A percentile compares a stretch with the other conserved stretches of the same genome.
phyloP scores from a whole-genome alignment of 2,888 invertebrate species.

The Mimachlamys varia region DNA sequence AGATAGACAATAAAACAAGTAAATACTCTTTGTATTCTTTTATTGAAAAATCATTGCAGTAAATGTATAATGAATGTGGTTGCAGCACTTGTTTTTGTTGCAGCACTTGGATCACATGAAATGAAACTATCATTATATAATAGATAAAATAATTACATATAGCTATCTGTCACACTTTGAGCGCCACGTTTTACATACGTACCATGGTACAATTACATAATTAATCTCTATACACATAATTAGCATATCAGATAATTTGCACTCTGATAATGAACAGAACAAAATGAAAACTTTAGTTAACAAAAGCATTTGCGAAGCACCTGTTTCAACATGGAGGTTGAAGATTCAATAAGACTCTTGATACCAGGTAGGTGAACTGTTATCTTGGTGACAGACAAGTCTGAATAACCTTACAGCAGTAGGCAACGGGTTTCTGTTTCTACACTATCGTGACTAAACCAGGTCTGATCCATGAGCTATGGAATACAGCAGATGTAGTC shows the following conservation, averaged over 20 bases:
- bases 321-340: background rate
- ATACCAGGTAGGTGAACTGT: background rate
- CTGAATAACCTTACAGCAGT: no score
- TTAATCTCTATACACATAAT: background rate
- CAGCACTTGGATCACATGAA: slow-evolving; percentile 22
- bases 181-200: background rate
- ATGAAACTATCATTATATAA: background rate
- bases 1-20: background rate
- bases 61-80: background rate
- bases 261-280: background rate
- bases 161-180: background rate
- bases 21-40: background rate
- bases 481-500: no score
- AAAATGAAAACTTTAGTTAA: background rate
- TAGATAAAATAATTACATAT: slow-evolving; percentile 11
- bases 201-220: background rate
- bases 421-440: no score
- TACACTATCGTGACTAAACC: background rate
- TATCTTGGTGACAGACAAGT: background rate
- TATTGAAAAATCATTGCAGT: slow-evolving; percentile 30
- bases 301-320: slow-evolving; percentile 15
- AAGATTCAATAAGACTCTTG: background rate
- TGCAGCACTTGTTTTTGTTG: slow-evolving; percentile 2
- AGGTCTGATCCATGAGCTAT: background rate
- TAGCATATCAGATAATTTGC: background rate